phyloP scores from a whole-genome alignment of 1,140 invertebrate genomes.

The Calephelis virginiensis region DNA sequence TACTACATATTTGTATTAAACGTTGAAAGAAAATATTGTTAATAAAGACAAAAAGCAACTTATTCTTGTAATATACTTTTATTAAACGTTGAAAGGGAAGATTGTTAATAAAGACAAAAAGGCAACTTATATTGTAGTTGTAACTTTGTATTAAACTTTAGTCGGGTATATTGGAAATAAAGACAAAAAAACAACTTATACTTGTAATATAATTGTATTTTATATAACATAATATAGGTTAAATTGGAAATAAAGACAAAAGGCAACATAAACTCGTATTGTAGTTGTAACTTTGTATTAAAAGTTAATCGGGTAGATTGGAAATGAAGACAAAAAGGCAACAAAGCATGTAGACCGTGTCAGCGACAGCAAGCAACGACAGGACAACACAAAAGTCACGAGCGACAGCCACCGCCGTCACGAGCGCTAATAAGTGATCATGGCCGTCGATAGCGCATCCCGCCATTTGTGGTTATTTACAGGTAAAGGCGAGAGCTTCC shows the following conservation, averaged over 20 bases:
- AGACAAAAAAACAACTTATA: too few relatives aligned
- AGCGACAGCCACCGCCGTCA: conserved; percentile 19
- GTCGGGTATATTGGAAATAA: conserved; percentile 5
- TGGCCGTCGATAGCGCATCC: conserved; percentile 9
- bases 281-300: background rate
- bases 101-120: too few relatives aligned
- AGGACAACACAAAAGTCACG: conserved; percentile 17
- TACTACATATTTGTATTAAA: too few relatives aligned
- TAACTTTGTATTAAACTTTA: background rate
- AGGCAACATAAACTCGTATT: too few relatives aligned
- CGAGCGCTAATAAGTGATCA: conserved; percentile 27
- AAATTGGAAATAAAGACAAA: too few relatives aligned
- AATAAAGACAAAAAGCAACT: too few relatives aligned
- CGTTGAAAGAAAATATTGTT: too few relatives aligned
- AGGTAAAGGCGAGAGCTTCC: conserved; percentile 17
- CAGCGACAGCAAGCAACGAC: background rate
- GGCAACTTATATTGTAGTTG: background rate
- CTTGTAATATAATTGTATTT: too few relatives aligned
- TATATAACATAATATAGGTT: too few relatives aligned
- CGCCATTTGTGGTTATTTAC: background rate
- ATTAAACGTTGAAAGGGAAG: too few relatives aligned
- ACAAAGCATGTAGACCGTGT: conserved; percentile 19
- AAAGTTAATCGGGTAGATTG: conserved; percentile 1
- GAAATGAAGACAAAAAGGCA: conserved; percentile 13
- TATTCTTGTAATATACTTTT: too few relatives aligned